Evolutionary conservation across 1,140 invertebrate species (phyloP).

Genomic region (Pararge aegeria): DNA sequence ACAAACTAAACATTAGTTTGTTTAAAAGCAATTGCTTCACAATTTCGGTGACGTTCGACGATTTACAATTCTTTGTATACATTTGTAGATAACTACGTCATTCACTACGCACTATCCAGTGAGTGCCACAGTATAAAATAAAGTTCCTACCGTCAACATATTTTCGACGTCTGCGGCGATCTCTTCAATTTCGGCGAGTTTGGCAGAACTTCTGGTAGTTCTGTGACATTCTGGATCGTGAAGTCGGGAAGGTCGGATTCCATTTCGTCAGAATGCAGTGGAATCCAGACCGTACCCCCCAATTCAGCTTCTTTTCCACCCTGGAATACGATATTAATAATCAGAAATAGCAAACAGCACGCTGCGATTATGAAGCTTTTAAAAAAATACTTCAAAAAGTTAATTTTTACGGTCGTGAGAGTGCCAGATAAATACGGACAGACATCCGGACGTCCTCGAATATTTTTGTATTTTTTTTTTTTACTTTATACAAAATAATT

Average conservation of each 20-base stretch:
- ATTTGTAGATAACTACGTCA: too few species aligned
- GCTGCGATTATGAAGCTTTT: too few species aligned
- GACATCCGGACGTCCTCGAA: too few species aligned
- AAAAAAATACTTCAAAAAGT: too few species aligned
- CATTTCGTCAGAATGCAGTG: constrained; percentile 74
- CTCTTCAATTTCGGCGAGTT: constrained; percentile 62
- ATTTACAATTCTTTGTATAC: too few species aligned
- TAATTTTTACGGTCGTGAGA: too few species aligned
- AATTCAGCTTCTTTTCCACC: constrained; percentile 88
- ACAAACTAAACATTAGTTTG: too few species aligned
- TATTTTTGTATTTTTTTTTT: too few species aligned
- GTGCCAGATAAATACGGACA: too few species aligned
- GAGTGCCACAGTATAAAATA: too few species aligned
- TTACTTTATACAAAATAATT: too few species aligned
- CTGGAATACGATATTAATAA: constrained; percentile 41
- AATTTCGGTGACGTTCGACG: background rate
- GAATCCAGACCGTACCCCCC: constrained; percentile 89
- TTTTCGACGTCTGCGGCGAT: constrained; percentile 26
- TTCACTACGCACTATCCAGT: too few species aligned
- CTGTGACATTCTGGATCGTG: constrained; percentile 73
- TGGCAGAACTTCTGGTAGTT: constrained; percentile 69
- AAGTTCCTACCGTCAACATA: constrained; percentile 20
- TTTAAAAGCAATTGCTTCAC: background rate
- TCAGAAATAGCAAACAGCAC: background rate
- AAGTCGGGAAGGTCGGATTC: constrained; percentile 70